Percentiles rank a stretch among this genome's conserved stretches.
These are phyloP conservation scores for Nebria salina DNA, from an alignment of 2,888 invertebrate species.

Conservation along the genomic window DNA sequence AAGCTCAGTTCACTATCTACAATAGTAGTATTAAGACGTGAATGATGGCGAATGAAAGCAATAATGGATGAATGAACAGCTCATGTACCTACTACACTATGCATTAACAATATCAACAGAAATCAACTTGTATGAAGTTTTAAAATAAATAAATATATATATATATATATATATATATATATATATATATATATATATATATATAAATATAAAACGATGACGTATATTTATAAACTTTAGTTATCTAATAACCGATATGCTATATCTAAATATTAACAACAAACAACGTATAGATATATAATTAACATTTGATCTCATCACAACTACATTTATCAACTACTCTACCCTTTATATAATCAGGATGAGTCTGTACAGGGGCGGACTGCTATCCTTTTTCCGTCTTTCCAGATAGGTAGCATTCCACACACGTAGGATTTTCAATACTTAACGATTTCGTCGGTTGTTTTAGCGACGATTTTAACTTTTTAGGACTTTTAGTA, in stretches of 20 bases:
- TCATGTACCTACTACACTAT: slow-evolving; percentile 22
- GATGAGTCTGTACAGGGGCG: slow-evolving; percentile 48
- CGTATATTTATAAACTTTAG: slow-evolving; percentile 39
- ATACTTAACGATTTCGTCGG: slow-evolving; percentile 68
- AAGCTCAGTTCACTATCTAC: slow-evolving; percentile 42
- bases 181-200: neutral
- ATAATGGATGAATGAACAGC: slow-evolving; percentile 25
- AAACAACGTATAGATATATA: slow-evolving; percentile 35
- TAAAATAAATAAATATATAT: neutral
- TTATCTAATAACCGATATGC: slow-evolving; percentile 47
- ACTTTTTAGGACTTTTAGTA: slow-evolving; percentile 45
- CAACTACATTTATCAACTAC: slow-evolving; percentile 52
- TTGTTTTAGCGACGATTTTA: slow-evolving; percentile 59
- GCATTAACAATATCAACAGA: slow-evolving; percentile 22
- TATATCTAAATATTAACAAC: slow-evolving; percentile 43
- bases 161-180: no score
- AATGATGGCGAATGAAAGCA: slow-evolving; percentile 28
- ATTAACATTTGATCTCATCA: slow-evolving; percentile 58
- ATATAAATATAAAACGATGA: slow-evolving; percentile 37
- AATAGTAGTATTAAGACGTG: slow-evolving; percentile 8
- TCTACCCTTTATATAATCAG: slow-evolving; percentile 47
- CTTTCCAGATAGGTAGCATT: slow-evolving; percentile 75
- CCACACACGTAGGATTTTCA: slow-evolving; percentile 77
- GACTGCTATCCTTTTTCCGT: slow-evolving; percentile 61
- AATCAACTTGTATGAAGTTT: slow-evolving; percentile 21